These are phyloP conservation scores for Salvelinus namaycush DNA, from an alignment of 2,113 vertebrate species.

Conservation along the genomic window DNA sequence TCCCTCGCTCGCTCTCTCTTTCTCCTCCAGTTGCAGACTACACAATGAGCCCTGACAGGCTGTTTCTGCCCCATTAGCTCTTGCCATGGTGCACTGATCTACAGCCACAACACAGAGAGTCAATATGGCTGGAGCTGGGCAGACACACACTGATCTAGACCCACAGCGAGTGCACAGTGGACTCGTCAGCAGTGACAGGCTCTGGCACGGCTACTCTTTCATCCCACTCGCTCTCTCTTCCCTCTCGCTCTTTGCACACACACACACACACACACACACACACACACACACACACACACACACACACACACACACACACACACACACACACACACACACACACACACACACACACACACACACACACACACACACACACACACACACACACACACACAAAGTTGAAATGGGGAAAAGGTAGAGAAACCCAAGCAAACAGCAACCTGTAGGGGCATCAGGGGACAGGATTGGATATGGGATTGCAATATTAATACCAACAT, in stretches of 20 bases:
- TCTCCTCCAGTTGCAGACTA: not conserved
- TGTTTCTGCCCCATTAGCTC: constrained; percentile 20
- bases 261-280: not conserved
- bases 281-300: not conserved
- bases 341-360: not conserved
- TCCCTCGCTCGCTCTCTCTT: not conserved
- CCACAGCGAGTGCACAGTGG: not conserved
- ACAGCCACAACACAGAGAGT: not conserved
- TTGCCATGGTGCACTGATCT: not conserved
- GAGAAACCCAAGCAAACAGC: not conserved
- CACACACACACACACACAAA: not conserved
- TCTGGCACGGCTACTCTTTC: not conserved
- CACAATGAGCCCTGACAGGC: constrained; percentile 1
- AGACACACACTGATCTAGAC: not conserved
- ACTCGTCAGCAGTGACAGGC: not conserved
- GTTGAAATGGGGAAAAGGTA: constrained; percentile 9
- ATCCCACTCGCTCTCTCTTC: not conserved
- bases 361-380: not conserved
- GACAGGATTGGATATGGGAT: constrained; percentile 12
- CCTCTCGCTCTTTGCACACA: not conserved
- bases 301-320: not conserved
- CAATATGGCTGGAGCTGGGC: constrained; percentile 11
- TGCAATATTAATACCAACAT: constrained; percentile 42
- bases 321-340: not conserved
- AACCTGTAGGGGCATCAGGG: not conserved